phyloP scores from a whole-genome alignment of 53 echinoderm and acorn worm genomes.

The Mesocentrotus franciscanus region DNA sequence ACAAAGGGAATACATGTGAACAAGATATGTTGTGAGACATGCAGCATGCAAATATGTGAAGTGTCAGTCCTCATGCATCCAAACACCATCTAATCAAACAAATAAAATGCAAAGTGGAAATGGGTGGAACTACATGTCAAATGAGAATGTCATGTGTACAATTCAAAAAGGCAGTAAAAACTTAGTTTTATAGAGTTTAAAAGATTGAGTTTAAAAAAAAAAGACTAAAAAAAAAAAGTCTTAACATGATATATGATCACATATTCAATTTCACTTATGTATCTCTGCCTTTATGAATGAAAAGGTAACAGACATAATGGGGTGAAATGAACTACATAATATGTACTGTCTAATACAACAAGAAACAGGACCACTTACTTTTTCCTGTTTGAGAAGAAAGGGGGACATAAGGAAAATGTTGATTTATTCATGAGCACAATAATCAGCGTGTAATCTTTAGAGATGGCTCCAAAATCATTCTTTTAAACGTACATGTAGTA shows the following conservation, averaged over 20 bases:
- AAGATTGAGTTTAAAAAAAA: too few relatives aligned
- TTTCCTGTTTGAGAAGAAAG: conserved; percentile 10
- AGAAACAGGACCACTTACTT: conserved; percentile 21
- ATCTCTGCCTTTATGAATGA: neutral
- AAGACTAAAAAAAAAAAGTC: too few relatives aligned
- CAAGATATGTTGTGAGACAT: neutral
- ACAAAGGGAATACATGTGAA: neutral
- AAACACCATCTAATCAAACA: neutral
- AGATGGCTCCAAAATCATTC: neutral
- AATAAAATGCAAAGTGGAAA: too few relatives aligned
- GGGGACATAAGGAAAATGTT: neutral
- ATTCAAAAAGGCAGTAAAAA: too few relatives aligned
- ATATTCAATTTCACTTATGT: too few relatives aligned
- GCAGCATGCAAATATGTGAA: conserved; percentile 1
- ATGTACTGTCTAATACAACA: neutral
- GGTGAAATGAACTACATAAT: neutral
- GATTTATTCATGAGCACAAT: neutral
- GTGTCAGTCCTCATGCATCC: neutral
- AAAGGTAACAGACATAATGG: neutral
- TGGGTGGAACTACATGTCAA: too few relatives aligned
- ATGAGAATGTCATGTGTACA: too few relatives aligned
- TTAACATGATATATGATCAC: too few relatives aligned
- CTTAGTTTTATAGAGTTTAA: too few relatives aligned
- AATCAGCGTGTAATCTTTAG: neutral
- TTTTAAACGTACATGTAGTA: neutral